These are phyloP conservation scores for Drymonia ruficornis DNA, from an alignment of 2,888 invertebrate species.

Conservation along the genomic window DNA sequence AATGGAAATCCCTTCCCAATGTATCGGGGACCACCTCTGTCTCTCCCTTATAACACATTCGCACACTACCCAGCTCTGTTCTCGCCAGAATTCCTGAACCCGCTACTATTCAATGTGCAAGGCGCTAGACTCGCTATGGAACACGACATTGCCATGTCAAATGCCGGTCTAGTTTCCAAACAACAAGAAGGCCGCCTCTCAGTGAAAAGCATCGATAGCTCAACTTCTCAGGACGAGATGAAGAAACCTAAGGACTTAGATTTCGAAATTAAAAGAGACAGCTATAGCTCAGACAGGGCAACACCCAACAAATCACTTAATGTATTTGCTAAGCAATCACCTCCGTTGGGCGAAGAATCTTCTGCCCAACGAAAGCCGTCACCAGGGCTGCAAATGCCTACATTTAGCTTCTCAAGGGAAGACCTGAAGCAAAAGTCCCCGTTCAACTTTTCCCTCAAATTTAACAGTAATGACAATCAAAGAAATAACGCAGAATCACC, in stretches of 20 bases:
- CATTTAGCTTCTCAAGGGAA: conserved; percentile 65
- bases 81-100: conserved; percentile 85
- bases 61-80: conserved; percentile 84
- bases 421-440: conserved; percentile 70
- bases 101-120: conserved; percentile 87
- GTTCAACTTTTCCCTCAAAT: conserved; percentile 65
- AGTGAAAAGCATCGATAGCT: conserved; percentile 75
- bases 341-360: conserved; percentile 88
- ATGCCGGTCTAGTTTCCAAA: conserved; percentile 80
- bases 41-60: conserved; percentile 88
- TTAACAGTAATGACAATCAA: conserved; percentile 61
- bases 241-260: conserved; percentile 69
- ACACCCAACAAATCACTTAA: conserved; percentile 83
- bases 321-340: conserved; percentile 85
- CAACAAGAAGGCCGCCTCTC: conserved; percentile 77
- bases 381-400: conserved; percentile 85
- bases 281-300: conserved; percentile 72
- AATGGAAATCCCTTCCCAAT: conserved; percentile 88
- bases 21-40: conserved; percentile 87
- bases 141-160: conserved; percentile 80
- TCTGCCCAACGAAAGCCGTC: conserved; percentile 86
- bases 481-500: conserved; percentile 58
- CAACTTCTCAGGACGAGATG: conserved; percentile 70
- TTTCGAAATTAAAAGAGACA: conserved; percentile 60
- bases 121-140: conserved; percentile 78